These are phyloP conservation scores for Caiman crocodilus DNA, from an alignment of 2,797 vertebrate genomes.

Conservation along the genomic window DNA sequence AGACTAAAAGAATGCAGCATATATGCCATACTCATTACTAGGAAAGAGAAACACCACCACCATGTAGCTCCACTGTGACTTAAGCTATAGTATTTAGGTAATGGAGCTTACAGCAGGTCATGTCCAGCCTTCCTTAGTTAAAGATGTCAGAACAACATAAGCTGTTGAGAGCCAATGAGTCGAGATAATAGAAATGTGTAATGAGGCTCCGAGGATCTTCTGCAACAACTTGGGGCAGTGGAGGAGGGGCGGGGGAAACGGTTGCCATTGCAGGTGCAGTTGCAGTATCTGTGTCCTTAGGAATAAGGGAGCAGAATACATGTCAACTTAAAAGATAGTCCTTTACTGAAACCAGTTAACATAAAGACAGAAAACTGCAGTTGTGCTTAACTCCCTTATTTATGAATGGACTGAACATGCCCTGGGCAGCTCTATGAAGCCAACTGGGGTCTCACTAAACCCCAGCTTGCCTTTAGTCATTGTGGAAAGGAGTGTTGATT, in stretches of 20 bases:
- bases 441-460: not conserved
- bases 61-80: accelerated
- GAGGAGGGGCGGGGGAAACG: too few species aligned
- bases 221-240: not conserved
- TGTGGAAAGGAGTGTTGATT: not conserved
- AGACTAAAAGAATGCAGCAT: not conserved
- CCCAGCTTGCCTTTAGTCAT: not conserved
- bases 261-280: too few species aligned
- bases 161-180: not conserved
- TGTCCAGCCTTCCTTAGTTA: not conserved
- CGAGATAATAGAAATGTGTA: not conserved
- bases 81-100: not conserved
- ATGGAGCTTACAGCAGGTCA: accelerated
- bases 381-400: not conserved
- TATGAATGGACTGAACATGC: accelerated
- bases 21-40: too few species aligned
- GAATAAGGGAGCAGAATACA: not conserved
- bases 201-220: not conserved
- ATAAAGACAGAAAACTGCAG: accelerated
- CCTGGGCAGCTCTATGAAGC: not conserved
- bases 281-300: not conserved
- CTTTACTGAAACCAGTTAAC: not conserved
- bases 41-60: not conserved
- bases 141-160: not conserved
- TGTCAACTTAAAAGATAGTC: accelerated